Percentiles rank a stretch among this genome's conserved stretches.
phyloP scores from a whole-genome alignment of 64 coral and sea anemone species.

The Pachyseris speciosa region DNA sequence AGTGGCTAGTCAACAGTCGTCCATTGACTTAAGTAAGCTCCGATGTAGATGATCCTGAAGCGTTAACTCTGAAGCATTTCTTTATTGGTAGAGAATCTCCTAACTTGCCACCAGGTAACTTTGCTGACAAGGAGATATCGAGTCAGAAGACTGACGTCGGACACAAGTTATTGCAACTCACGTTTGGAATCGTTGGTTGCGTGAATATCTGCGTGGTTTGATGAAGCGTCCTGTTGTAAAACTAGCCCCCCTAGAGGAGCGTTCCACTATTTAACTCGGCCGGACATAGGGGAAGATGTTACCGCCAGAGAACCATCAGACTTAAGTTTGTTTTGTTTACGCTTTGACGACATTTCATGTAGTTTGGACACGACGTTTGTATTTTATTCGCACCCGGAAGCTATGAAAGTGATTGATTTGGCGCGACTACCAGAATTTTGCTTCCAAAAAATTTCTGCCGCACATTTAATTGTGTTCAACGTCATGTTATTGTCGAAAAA shows the following conservation, averaged over 20 bases:
- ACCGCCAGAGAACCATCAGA: too few species aligned
- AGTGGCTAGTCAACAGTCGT: constrained; percentile 30
- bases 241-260: too few species aligned
- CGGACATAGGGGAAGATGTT: background rate
- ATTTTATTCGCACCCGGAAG: too few species aligned
- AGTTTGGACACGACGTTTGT: too few species aligned
- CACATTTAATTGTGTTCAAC: too few species aligned
- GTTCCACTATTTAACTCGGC: background rate
- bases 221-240: background rate
- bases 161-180: background rate
- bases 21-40: constrained; percentile 4
- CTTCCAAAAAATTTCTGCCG: too few species aligned
- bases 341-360: too few species aligned
- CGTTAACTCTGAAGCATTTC: constrained; percentile 40
- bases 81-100: background rate
- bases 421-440: too few species aligned
- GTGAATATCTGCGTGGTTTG: background rate
- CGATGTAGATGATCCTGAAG: constrained; percentile 8
- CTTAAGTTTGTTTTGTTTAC: too few species aligned
- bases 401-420: too few species aligned
- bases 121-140: constrained; percentile 25
- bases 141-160: background rate
- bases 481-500: too few species aligned
- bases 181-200: constrained; percentile 8
- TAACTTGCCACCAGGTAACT: background rate